Base-by-base conservation (phyloP, 2,888 invertebrate genomes). In the Notocelia uddmanniana region DNA sequence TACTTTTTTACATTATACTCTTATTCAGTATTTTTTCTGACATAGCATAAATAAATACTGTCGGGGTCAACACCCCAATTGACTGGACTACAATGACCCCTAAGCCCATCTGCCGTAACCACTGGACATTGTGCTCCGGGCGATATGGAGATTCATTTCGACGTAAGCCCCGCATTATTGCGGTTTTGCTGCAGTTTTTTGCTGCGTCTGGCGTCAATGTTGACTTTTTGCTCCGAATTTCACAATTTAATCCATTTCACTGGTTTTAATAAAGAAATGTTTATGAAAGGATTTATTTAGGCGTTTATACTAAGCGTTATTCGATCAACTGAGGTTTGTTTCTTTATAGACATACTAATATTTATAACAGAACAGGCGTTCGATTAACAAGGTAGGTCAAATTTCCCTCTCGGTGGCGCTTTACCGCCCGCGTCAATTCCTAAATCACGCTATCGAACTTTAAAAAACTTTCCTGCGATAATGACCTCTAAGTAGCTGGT, bases 101-200 rank as follows among this genome's bases (percentile, higher is more conserved):
- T 66, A 59, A 69, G 59, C 66, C 54, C 59, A 48, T 71, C 66
- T 71, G 59, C 18, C 66, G 66, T 71, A 31, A 54, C 71, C 66
- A 37, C 54, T 34, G 50, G 50, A 21, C 31, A 54, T 41, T 67
- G 62, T 62, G 71, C 71, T 23, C 34, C 66, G 9, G 23, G 41
- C 45, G 59, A 67, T 71, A 71, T 66, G 71, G 37, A 59, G 59
- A 52, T 50, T 67, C 58, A 59, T 66, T 37, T 41, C 23, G 41
- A 64, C 57, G 34, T 18, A 57, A 59, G 68, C 59, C 15, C 18
- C 15, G 52, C 50, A 64, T 69, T 62, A 69, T 48, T 62, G 64
- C 34, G 70, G 58, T 66, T 70, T 26, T 9, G 34, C 41, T 45
- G 58, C 41, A 52, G 52, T n/a, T 70, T 70, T 70, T 64, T 23